Base-by-base conservation (phyloP, 2,113 vertebrate genomes). In the Plecturocebus donacophilus region DNA sequence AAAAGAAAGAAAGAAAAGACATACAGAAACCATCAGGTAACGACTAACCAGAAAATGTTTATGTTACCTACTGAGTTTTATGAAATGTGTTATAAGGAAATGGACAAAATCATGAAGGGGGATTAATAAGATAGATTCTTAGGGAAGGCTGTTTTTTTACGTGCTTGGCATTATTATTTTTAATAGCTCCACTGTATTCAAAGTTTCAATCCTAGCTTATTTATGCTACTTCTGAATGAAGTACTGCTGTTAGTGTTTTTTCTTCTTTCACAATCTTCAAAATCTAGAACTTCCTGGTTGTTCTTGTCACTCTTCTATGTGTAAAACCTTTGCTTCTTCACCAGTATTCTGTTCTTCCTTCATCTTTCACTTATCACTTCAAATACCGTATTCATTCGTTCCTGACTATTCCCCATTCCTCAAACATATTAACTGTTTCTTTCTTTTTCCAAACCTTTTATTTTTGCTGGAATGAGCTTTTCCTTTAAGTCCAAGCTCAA, bases 201-300 rank as follows among this genome's bases (percentile, higher is more conserved):
- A 87, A 58, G 85, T 84, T 19, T 49, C 40, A 20, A 58, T 70
- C 61, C 80, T 70, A 42, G 11, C 73, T 88, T 93, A 8, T 82
- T 93, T 93, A 42, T 97, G 47, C 49, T 92, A 12, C 49, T 85
- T 95, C 32, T 93, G n/a, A 93, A 58, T 80, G 13, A 90, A 90
- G 10, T 84, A 23, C 30, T 73, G 40, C 25, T 75, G 81, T 52
- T 87, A 45, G 66, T 94, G 35, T 38, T 87, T 91, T 92, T 94
- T 92, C 73, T 86, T 3, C 20, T 88, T 94, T 92, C 14, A 23
- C 13, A 42, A 0, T 71, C 45, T 97, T 95, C 64, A 54, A 94
- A 94, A 66, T 94, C 61, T 84, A 32, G 5, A 90, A 76, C 21
- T 77, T 70, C 52, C 56, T 52, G 25, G 5, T 80, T 68, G 14